phyloP scores from a whole-genome alignment of 2,113 vertebrate genomes.

The Urocitellus parryii region DNA sequence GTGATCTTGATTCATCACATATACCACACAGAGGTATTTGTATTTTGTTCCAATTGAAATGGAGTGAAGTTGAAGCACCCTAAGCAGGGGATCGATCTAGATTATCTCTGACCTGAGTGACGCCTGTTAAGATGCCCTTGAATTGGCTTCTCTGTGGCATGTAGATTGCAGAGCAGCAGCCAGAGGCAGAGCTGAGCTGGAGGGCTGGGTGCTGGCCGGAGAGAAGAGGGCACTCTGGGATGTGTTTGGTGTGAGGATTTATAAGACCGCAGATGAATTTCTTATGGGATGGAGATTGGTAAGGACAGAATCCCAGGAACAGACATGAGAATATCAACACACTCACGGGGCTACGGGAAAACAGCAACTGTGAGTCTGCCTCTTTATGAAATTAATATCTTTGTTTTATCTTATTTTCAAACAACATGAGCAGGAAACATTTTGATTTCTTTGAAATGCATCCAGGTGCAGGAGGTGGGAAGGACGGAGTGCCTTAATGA shows the following conservation, averaged over 20 bases:
- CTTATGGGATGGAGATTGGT: neutral
- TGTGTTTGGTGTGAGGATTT: neutral
- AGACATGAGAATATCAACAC: neutral
- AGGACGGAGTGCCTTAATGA: neutral
- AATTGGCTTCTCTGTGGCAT: fast-evolving
- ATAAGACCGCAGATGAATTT: neutral
- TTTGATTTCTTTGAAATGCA: neutral
- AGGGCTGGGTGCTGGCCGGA: fast-evolving
- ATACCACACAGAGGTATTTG: neutral
- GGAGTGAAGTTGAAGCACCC: neutral
- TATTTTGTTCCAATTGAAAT: neutral
- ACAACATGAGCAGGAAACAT: neutral
- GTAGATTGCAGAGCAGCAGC: too few species aligned
- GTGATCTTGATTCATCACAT: too few species aligned
- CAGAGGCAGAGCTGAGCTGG: too few species aligned
- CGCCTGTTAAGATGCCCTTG: neutral
- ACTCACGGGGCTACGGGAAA: neutral
- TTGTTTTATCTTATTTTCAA: neutral
- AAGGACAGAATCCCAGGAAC: neutral
- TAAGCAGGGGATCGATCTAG: neutral
- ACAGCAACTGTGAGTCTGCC: neutral
- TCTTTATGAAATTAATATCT: neutral
- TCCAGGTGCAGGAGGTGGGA: neutral
- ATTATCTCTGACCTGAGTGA: neutral
- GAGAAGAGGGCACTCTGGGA: neutral